Conservation (phyloP, 1,140 invertebrate genomes). For the Drosophila oshimai region DNA sequence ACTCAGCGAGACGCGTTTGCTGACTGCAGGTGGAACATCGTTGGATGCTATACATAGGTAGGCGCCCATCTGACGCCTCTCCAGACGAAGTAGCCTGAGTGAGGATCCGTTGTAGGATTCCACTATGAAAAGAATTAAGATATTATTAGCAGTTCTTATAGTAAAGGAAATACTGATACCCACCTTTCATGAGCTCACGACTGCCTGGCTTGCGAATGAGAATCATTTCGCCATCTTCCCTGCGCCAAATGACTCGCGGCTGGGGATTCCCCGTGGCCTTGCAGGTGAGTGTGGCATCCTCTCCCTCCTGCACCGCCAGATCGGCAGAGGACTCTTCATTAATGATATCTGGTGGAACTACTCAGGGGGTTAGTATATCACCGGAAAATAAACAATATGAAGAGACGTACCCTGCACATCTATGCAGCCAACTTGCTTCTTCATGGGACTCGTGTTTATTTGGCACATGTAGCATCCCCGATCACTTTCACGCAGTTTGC, state of each 20-base stretch:
- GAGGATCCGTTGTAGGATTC: conserved; percentile 89
- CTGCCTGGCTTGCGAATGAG: conserved; percentile 86
- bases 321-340: conserved; percentile 90
- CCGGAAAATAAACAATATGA: too few species aligned
- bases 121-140: conserved; percentile 82
- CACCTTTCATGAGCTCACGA: conserved; percentile 87
- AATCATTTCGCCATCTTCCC: conserved; percentile 88
- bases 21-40: conserved; percentile 94
- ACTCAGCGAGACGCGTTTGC: conserved; percentile 92
- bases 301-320: conserved; percentile 89
- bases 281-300: conserved; percentile 92
- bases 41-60: conserved; percentile 95
- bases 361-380: too few species aligned
- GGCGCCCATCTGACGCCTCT: conserved; percentile 92
- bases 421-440: conserved; percentile 93
- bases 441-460: conserved; percentile 94
- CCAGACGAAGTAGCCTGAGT: conserved; percentile 89
- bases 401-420: conserved; percentile 90
- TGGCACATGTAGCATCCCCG: conserved; percentile 93
- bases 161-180: background rate
- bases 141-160: too few species aligned
- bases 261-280: conserved; percentile 89
- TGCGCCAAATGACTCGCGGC: conserved; percentile 88
- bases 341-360: conserved; percentile 90
- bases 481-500: conserved; percentile 88